Conservation (phyloP, 2,888 invertebrate species). For the Buathra laborator region DNA sequence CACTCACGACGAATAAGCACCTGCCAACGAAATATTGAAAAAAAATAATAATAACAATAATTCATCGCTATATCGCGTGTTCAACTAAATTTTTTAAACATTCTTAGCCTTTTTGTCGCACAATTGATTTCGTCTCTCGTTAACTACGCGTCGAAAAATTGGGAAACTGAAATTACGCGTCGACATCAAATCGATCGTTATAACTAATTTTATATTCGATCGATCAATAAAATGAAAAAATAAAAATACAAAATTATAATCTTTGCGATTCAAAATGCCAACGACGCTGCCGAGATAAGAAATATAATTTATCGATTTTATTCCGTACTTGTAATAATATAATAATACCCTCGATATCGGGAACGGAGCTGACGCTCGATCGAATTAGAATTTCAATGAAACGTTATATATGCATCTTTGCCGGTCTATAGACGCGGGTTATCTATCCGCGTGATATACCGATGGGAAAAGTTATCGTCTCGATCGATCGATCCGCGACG, state of each 20-base stretch:
- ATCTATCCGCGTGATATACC: slow-evolving; percentile 61
- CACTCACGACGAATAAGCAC: background rate
- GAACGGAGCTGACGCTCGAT: slow-evolving; percentile 27
- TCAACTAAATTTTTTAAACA: too few relatives aligned
- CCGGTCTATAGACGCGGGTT: slow-evolving; percentile 52
- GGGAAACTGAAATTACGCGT: background rate
- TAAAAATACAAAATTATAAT: background rate
- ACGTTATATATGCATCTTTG: slow-evolving; percentile 35
- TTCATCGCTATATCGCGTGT: too few relatives aligned
- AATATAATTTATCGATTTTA: slow-evolving; percentile 52
- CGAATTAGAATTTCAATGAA: slow-evolving; percentile 66
- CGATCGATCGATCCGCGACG: slow-evolving; percentile 63
- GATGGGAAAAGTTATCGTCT: slow-evolving; percentile 67
- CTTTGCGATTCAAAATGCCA: background rate
- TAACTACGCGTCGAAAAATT: background rate
- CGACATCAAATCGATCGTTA: background rate
- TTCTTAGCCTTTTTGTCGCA: background rate
- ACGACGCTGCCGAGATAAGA: slow-evolving; percentile 3
- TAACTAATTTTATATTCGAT: slow-evolving; percentile 1
- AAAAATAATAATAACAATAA: too few relatives aligned
- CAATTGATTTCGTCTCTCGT: background rate
- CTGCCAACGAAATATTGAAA: background rate
- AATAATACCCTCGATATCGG: slow-evolving; percentile 54
- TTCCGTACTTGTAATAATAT: slow-evolving; percentile 32
- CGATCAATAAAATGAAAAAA: background rate